Evolutionary conservation across 2,113 vertebrate species (phyloP).

Genomic region (Parus major): DNA sequence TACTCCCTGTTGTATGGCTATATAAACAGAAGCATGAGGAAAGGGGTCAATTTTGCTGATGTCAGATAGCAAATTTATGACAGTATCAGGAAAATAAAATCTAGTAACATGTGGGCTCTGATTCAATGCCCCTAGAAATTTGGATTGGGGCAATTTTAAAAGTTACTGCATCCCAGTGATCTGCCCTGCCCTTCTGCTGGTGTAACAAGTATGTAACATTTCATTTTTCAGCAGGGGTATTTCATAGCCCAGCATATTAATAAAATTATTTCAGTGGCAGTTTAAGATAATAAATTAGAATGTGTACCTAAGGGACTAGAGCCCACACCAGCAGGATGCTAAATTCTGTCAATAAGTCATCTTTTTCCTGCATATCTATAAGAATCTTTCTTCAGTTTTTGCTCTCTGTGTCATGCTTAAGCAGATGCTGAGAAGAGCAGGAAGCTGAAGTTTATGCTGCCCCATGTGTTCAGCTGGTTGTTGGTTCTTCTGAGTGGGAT

Average conservation of each 20-base stretch:
- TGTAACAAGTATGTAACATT: background rate
- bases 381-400: background rate
- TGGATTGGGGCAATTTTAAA: background rate
- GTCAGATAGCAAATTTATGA: background rate
- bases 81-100: background rate
- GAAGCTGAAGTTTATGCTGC: background rate
- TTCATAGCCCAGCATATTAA: background rate
- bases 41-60: background rate
- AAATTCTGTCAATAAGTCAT: background rate
- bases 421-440: background rate
- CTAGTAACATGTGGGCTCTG: background rate
- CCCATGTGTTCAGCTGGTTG: background rate
- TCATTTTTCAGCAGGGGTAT: background rate
- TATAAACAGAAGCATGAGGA: background rate
- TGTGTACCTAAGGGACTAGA: background rate
- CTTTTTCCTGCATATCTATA: background rate
- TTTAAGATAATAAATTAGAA: background rate
- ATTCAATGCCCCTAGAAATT: background rate
- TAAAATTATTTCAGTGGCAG: background rate
- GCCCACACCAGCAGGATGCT: background rate
- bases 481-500: background rate
- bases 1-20: background rate
- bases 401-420: background rate
- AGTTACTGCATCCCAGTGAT: background rate
- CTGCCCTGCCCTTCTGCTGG: background rate